These are phyloP conservation scores for Philaethria dido DNA, from an alignment of 2,888 invertebrate genomes.

Conservation along the genomic window DNA sequence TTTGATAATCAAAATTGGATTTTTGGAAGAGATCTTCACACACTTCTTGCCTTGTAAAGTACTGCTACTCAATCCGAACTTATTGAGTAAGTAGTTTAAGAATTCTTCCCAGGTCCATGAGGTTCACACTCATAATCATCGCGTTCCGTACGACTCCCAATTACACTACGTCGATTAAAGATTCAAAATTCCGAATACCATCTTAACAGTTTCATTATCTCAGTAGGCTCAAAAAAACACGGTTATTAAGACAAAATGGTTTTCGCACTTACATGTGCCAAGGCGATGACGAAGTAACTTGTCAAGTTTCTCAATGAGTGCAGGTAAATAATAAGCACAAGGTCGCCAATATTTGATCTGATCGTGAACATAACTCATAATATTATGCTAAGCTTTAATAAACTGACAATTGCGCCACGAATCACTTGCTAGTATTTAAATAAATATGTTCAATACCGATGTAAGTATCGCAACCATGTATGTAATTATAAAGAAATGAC, in stretches of 20 bases:
- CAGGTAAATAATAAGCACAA: conserved; percentile 60
- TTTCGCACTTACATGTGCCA: conserved; percentile 31
- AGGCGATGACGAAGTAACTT: conserved; percentile 32
- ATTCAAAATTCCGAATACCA: neutral
- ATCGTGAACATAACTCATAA: conserved; percentile 51
- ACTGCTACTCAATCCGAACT: no score
- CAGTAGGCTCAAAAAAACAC: neutral
- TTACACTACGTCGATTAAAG: neutral
- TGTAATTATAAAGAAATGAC: neutral
- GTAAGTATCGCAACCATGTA: neutral
- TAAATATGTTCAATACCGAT: conserved; percentile 2
- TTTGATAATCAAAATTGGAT: no score
- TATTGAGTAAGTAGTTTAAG: no score
- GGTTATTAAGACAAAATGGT: conserved; percentile 20
- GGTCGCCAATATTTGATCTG: conserved; percentile 67
- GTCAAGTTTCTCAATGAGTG: conserved; percentile 56
- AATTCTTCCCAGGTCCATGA: no score
- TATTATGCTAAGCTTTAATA: conserved; percentile 48
- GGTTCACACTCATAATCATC: neutral
- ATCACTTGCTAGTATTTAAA: conserved; percentile 21
- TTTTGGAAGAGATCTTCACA: no score
- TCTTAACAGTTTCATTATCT: conserved; percentile 4
- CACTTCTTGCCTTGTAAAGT: no score
- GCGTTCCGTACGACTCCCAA: no score
- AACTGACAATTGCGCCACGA: conserved; percentile 45